Evolutionary conservation across 2,888 invertebrate genomes (phyloP).

Genomic region (Girardia tigrina): DNA sequence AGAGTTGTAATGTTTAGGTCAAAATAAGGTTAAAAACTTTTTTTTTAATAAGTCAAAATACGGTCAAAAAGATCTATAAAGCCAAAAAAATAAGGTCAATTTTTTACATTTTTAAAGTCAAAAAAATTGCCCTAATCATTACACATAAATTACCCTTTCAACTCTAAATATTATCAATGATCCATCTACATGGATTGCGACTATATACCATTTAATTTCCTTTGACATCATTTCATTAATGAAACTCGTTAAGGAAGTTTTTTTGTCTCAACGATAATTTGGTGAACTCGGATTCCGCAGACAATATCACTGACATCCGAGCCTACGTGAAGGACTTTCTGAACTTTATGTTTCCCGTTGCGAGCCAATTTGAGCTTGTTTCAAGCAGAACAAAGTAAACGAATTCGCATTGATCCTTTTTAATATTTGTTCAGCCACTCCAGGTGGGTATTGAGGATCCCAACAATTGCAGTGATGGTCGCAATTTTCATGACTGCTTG

Average conservation of each 20-base stretch:
- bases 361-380: constrained; percentile 60
- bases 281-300: constrained; percentile 56
- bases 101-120: too few relatives aligned
- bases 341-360: constrained; percentile 60
- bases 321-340: constrained; percentile 64
- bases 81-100: too few relatives aligned
- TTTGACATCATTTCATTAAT: neutral
- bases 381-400: neutral
- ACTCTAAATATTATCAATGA: neutral
- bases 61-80: too few relatives aligned
- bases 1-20: too few relatives aligned
- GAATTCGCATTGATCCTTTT: too few relatives aligned
- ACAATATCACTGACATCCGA: constrained; percentile 54
- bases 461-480: neutral
- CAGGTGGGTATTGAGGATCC: too few relatives aligned
- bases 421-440: too few relatives aligned
- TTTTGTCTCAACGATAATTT: constrained; percentile 68
- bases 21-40: too few relatives aligned
- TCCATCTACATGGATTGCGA: neutral
- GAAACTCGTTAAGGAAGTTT: constrained; percentile 58
- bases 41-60: too few relatives aligned
- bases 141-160: too few relatives aligned
- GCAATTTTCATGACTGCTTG: neutral
- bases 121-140: too few relatives aligned
- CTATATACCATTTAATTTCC: neutral